phyloP scores from a whole-genome alignment of 2,113 vertebrate genomes.

The Galbula dea region DNA sequence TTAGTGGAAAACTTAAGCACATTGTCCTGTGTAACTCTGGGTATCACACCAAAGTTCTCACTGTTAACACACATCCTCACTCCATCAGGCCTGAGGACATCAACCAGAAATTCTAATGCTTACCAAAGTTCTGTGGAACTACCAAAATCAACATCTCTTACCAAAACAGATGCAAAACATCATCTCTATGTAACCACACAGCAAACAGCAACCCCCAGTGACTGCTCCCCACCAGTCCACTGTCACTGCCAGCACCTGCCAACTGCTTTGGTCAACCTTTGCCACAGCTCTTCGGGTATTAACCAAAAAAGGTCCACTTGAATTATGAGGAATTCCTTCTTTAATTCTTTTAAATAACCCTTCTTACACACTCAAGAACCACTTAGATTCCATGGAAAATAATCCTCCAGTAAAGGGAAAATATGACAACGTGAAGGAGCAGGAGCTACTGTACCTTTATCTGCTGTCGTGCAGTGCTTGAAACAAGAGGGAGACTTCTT shows the following conservation, averaged over 20 bases:
- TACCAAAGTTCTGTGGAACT: neutral
- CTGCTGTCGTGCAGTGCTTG: conserved; percentile 70
- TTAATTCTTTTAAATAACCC: neutral
- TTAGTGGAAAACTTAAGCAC: neutral
- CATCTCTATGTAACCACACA: fast-evolving
- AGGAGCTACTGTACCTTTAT: conserved; percentile 75
- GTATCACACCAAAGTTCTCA: neutral
- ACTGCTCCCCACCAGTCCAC: neutral
- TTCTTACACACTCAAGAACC: neutral
- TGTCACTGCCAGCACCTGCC: neutral
- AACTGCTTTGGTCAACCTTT: neutral
- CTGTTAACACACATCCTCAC: neutral
- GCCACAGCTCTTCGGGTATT: neutral
- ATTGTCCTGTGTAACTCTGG: neutral
- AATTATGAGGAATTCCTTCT: neutral
- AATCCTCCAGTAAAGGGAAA: neutral
- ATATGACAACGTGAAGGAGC: neutral
- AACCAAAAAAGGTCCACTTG: neutral
- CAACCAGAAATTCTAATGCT: neutral
- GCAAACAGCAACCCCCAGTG: fast-evolving
- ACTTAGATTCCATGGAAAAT: neutral
- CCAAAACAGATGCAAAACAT: neutral
- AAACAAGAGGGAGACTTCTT: conserved; percentile 79
- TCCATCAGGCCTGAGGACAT: neutral
- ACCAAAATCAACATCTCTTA: neutral